Conservation (phyloP, 2,113 vertebrate species). For the Strix uralensis region DNA sequence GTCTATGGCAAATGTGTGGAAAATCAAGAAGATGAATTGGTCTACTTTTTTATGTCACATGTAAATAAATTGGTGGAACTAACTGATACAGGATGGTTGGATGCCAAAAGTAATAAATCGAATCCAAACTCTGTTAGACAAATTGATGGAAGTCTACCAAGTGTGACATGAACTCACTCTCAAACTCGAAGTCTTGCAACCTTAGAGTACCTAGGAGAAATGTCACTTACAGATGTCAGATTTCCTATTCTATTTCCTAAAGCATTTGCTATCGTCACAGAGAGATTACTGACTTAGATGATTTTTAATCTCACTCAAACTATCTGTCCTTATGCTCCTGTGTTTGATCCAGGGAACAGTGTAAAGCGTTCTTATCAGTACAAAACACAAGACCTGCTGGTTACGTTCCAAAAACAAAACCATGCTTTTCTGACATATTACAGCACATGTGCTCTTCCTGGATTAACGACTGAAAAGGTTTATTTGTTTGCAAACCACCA, state of each 20-base stretch:
- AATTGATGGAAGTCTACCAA: background rate
- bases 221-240: background rate
- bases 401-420: background rate
- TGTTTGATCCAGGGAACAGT: background rate
- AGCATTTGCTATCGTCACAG: background rate
- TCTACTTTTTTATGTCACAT: background rate
- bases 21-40: background rate
- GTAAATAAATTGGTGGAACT: background rate
- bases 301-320: background rate
- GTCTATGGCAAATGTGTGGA: background rate
- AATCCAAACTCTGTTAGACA: background rate
- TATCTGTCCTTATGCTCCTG: background rate
- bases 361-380: background rate
- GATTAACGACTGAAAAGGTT: background rate
- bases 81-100: background rate
- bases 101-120: background rate
- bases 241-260: background rate
- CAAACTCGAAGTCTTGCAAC: background rate
- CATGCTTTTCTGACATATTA: background rate
- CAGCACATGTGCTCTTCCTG: background rate
- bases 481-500: background rate
- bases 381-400: background rate
- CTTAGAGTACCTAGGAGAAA: background rate
- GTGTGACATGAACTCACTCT: background rate
- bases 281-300: background rate